phyloP scores from a whole-genome alignment of 2,888 invertebrate genomes.

The Caenorhabditis zanzibari region DNA sequence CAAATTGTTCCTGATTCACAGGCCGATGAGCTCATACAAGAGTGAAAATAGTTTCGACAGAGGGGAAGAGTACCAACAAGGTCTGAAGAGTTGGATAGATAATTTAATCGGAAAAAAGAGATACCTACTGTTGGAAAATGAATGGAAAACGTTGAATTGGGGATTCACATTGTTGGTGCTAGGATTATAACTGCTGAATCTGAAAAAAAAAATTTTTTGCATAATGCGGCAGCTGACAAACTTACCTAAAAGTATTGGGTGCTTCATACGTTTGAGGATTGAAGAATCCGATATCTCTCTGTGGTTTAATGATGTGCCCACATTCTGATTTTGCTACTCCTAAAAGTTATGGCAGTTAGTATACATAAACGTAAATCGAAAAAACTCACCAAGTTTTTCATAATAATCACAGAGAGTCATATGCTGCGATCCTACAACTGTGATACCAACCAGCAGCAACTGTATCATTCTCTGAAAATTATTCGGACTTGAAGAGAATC shows the following conservation, averaged over 20 bases:
- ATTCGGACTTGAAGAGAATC: neutral
- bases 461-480: constrained; percentile 55
- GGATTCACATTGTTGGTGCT: constrained; percentile 47
- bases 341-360: neutral
- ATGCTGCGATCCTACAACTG: constrained; percentile 60
- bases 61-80: constrained; percentile 60
- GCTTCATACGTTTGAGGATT: constrained; percentile 39
- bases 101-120: neutral
- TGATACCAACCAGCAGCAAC: constrained; percentile 50
- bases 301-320: constrained; percentile 56
- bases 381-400: constrained; percentile 65
- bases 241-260: constrained; percentile 23
- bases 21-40: constrained; percentile 69
- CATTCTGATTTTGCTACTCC: constrained; percentile 70
- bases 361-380: neutral
- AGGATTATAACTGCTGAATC: constrained; percentile 55
- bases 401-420: constrained; percentile 71
- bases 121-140: constrained; percentile 37
- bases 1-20: constrained; percentile 74
- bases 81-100: constrained; percentile 28
- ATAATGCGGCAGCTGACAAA: neutral
- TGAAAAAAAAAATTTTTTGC: constrained; percentile 7
- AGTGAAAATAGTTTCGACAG: constrained; percentile 74
- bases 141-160: constrained; percentile 51
- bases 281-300: constrained; percentile 37